A percentile compares a stretch with the other conserved stretches of the same genome.
Evolutionary conservation across 2,113 vertebrate species (phyloP).

Genomic region (Cebidichthys violaceus): DNA sequence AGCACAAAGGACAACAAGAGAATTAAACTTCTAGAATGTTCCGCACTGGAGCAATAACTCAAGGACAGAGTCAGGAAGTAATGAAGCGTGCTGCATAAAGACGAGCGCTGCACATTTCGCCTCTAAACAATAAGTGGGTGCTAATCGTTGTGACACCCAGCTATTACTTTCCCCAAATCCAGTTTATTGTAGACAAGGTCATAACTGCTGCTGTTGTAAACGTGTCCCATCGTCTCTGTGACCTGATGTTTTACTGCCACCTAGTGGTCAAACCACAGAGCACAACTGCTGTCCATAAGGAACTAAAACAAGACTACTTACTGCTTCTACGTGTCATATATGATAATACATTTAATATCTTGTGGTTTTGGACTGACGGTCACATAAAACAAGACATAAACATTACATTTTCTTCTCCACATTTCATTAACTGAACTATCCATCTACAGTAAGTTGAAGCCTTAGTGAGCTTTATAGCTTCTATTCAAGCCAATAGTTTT

Average conservation of each 20-base stretch:
- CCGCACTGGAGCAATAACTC: neutral
- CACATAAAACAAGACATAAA: neutral
- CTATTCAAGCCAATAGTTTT: neutral
- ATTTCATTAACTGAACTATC: neutral
- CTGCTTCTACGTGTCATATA: neutral
- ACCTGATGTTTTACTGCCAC: conserved; percentile 52
- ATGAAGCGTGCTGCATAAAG: conserved; percentile 24
- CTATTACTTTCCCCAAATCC: conserved; percentile 3
- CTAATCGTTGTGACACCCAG: conserved; percentile 17
- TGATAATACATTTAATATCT: neutral
- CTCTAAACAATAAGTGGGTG: conserved; percentile 27
- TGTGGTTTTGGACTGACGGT: neutral
- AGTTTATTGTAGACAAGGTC: conserved; percentile 41
- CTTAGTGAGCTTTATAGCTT: neutral
- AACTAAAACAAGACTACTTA: neutral
- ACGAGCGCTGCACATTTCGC: conserved; percentile 6
- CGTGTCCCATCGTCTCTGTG: neutral
- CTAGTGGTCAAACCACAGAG: conserved; percentile 43
- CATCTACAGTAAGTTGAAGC: neutral
- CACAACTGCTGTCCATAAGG: neutral
- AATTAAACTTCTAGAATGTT: neutral
- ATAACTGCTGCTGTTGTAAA: conserved; percentile 4
- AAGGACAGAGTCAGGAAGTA: neutral
- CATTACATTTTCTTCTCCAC: neutral
- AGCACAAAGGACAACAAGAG: neutral